Percentiles rank a stretch among this genome's conserved stretches.
Conservation (phyloP, 2,113 vertebrate genomes). For the Tragulus kanchil region DNA sequence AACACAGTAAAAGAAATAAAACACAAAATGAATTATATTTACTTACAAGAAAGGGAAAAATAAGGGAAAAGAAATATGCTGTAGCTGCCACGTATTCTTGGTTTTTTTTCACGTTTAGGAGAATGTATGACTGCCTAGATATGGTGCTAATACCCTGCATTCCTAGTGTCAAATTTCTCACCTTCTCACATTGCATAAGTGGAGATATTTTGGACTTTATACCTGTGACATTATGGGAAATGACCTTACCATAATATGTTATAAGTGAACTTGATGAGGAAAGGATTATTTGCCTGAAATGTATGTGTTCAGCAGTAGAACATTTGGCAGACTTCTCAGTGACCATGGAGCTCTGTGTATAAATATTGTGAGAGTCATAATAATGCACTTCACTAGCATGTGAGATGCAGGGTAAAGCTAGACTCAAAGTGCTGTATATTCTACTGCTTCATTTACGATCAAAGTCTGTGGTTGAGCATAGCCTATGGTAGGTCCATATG, state of each 20-base stretch:
- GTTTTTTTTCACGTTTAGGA: neutral
- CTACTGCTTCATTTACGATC: neutral
- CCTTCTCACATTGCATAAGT: constrained; percentile 70
- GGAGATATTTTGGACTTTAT: constrained; percentile 49
- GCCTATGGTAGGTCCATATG: neutral
- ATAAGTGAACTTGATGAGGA: constrained; percentile 38
- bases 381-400: neutral
- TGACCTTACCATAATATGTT: constrained; percentile 72
- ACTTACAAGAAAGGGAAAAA: neutral
- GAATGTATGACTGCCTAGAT: neutral
- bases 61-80: neutral
- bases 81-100: neutral
- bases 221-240: constrained; percentile 65
- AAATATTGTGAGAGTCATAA: neutral
- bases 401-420: neutral
- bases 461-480: neutral
- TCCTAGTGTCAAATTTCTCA: constrained; percentile 61
- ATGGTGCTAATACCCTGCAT: constrained; percentile 53
- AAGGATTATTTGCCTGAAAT: constrained; percentile 33
- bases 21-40: neutral
- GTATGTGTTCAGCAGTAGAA: neutral
- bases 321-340: neutral
- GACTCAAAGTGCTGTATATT: neutral
- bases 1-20: neutral
- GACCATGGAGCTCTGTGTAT: neutral